Percentiles rank a stretch among this genome's conserved stretches.
Conservation (phyloP, 2,888 invertebrate species). For the Parasteatoda lunata region DNA sequence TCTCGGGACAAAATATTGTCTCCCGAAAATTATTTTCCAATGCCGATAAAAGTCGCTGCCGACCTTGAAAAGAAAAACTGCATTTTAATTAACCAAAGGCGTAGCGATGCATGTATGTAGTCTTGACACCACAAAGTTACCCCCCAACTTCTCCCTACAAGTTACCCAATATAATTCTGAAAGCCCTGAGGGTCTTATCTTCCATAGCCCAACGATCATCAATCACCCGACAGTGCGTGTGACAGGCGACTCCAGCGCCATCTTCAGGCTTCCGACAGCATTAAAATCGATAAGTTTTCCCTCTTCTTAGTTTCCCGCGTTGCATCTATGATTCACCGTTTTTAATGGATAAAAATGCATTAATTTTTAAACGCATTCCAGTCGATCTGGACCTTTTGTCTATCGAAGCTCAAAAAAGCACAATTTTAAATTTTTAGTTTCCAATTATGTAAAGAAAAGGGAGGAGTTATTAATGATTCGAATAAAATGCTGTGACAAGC, state of each 20-base stretch:
- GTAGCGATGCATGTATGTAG: constrained; percentile 21
- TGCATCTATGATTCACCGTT: constrained; percentile 37
- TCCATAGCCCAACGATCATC: constrained; percentile 47
- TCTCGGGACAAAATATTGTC: constrained; percentile 43
- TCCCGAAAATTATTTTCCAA: constrained; percentile 38
- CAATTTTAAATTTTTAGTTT: constrained; percentile 64
- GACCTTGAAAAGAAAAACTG: constrained; percentile 54
- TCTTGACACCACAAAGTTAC: constrained; percentile 25
- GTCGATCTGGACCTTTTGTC: constrained; percentile 31
- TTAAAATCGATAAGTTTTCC: constrained; percentile 60
- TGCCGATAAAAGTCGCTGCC: constrained; percentile 8
- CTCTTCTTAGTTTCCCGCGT: constrained; percentile 3
- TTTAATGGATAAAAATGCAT: constrained; percentile 66
- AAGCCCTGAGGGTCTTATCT: constrained; percentile 52
- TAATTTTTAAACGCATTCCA: constrained; percentile 55
- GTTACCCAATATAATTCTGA: constrained; percentile 1
- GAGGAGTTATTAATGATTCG: constrained; percentile 60
- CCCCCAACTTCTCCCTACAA: constrained; percentile 10
- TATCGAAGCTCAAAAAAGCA: constrained; percentile 5
- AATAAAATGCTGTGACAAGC: constrained; percentile 43
- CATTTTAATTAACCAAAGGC: constrained; percentile 60
- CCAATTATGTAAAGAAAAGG: constrained; percentile 57
- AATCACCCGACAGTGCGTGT: constrained; percentile 68
- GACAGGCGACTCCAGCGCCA: constrained; percentile 61
- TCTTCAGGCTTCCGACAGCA: constrained; percentile 35